Base-by-base conservation (phyloP, 1,140 invertebrate genomes). In the Tenebrio molitor region DNA sequence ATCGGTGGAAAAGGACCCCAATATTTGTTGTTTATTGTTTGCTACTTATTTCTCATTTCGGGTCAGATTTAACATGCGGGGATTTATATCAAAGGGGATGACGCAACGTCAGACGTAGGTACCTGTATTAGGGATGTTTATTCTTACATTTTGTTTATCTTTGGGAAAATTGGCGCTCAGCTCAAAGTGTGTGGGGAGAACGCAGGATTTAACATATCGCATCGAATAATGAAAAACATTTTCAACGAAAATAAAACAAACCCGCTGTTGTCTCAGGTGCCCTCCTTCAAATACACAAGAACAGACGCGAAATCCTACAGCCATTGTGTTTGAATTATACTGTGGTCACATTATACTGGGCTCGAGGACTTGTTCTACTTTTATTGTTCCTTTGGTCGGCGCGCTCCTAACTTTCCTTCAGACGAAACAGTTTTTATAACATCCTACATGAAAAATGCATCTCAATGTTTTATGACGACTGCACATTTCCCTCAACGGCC, bases 21-120 rank as follows among this genome's bases (percentile, higher is more conserved):
- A 58, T 58, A 58, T 58, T 58, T 58, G 50, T 58, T 58, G 50
- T 58, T 58, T 58, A 58, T 58, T 58, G 50, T 58, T 58, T 58
- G 50, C 50, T 58, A 29, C 50, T 58, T 58, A 58, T 58, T 58
- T 23, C 50, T 29, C 50, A 58, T 58, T 58, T 58, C 23, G 50
- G 50, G 21, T 58, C 14, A 29, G 50, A 58, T 58, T 58, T 58
- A 58, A 58, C 50, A 29, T 58, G 50, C 8, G n/a, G 50, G 50
- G 46, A 5, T 25, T 12, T 3, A 15, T 12, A 12, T 58, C 50
- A 58, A 58, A 58, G 50, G 50, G 50, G 50, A 29, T 29, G 50
- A 58, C 50, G 50, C 19, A 58, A 58, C 19, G 25, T 29, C 29
- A 29, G 21, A 58, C 21, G 7, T 58, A 14, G 12, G 19, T 53